Base-by-base conservation (phyloP, 1,140 invertebrate genomes). In the Tetragnatha versicolor region DNA sequence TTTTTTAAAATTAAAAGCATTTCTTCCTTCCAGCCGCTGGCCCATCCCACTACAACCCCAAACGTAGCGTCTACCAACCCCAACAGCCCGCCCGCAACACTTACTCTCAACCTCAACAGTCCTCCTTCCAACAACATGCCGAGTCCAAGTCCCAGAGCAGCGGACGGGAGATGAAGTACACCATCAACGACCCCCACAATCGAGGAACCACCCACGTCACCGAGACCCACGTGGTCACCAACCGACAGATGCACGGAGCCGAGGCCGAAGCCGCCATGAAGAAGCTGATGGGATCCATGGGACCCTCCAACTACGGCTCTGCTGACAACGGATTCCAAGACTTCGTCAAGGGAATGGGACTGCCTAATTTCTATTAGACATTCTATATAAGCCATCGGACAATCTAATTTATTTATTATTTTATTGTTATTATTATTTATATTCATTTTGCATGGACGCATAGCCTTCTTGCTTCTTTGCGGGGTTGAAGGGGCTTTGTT, bases 231-330 rank as follows among this genome's bases (percentile, higher is more conserved):
- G 55, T 79, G 4, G 66, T 70, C 20, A 79, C 53, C 31, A 79
- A 79, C 58, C 20, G 49, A 17, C 31, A 79, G 42, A 79, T 79
- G 77, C 66, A 79, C 42, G 77, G 66, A 5, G 77, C 65, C 17
- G 77, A 79, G 53, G 77, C 77, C n/a, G 77, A 79, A 31, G 77
- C 77, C 6, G 77, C 77, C n/a, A 70, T 79, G 66, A 79, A 79
- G 49, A 72, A 72, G 22, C 65, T 79, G 55, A 79, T 79, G 77
- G 77, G 77, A 39, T 70, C 65, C 55, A 79, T 79, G 77, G 75
- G 75, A 47, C 12, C 60, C 2, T 22, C 25, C 27, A 7, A 31
- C 2, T 45, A 27, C 27, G 22, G 35, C 17, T 29, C 37, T 2
- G 33, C 10, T 22, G 51, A 60, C 42, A 35, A 35, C 14, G 61